A percentile compares a stretch with the other conserved stretches of the same genome.
Conservation (phyloP, 2,113 vertebrate species). For the Scomber japonicus region DNA sequence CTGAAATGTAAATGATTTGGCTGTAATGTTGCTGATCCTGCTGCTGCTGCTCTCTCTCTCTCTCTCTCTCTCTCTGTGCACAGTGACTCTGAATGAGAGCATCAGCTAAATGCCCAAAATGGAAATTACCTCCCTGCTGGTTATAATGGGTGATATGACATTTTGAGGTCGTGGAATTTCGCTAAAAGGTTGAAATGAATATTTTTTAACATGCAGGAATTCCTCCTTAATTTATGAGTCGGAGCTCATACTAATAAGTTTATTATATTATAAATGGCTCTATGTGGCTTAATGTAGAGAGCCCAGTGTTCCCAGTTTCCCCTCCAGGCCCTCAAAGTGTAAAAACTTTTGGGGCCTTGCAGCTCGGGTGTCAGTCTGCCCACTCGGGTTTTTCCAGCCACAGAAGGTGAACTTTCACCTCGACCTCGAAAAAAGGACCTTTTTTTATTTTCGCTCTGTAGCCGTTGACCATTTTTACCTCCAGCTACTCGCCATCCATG, state of each 20-base stretch:
- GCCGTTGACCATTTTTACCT: slow-evolving; percentile 84
- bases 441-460: slow-evolving; percentile 62
- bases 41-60: not conserved
- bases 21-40: slow-evolving; percentile 47
- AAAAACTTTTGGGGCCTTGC: slow-evolving; percentile 32
- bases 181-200: not conserved
- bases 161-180: slow-evolving; percentile 13
- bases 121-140: slow-evolving; percentile 4
- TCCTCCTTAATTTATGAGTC: too few species aligned
- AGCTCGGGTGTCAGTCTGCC: slow-evolving; percentile 64
- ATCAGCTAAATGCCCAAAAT: slow-evolving; percentile 35
- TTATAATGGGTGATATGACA: not conserved
- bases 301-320: slow-evolving; percentile 3
- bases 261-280: not conserved
- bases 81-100: slow-evolving; percentile 36
- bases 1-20: slow-evolving; percentile 56
- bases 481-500: slow-evolving; percentile 75
- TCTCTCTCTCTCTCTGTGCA: slow-evolving; percentile 2
- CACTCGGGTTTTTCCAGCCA: slow-evolving; percentile 73
- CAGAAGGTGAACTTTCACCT: slow-evolving; percentile 85
- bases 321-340: slow-evolving; percentile 8
- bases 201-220: slow-evolving; percentile 1
- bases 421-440: slow-evolving; percentile 68
- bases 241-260: too few species aligned
- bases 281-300: slow-evolving; percentile 1